Evolutionary conservation across 2,797 vertebrate species (phyloP), one percentile per base, ranked within the genome.

Genomic region (Acridotheres tristis): DNA sequence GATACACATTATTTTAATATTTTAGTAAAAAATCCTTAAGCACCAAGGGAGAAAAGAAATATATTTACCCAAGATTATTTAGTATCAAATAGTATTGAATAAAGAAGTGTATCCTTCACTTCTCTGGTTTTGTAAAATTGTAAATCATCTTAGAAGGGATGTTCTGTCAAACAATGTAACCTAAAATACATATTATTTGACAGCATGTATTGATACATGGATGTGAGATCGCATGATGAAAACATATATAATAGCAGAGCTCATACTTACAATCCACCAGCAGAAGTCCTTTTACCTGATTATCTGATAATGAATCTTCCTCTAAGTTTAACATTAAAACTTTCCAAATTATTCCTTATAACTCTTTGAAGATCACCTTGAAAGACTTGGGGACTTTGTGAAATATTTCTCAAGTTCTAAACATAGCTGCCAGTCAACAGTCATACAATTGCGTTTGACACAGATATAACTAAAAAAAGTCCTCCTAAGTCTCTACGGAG

Each of bases 281-380:
- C 58, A 77, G 30, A 89, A 34, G 10, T 69, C 23, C 13, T 85
- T 73, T 82, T 58, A 76, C 21, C 30, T 47, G 55, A 75, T 42
- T 29, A 50, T 43, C 34, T 61, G 40, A 36, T n/a, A 76, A 82
- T 71, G 58, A 43, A 6, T 32, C 61, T 36, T 27, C 29, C 22
- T 73, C 61, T 63, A 77, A 71, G 68, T 53, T 85, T 20, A 57
- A 23, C 17, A 32, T 16, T n/a, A 30, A 73, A 69, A 71, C 15
- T 76, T 90, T 50, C 29, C 2, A 21, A 79, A 58, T 51, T 57
- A 48, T 80, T 68, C 29, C 23, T 68, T 29, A 2, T 7, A 47
- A 40, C n/a, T 76, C 45, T 63, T 85, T 71, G 75, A 91, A 82
- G 57, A 88, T 89, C 89, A 94, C 90, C 87, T 94, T 96, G 93